A percentile compares a stretch with the other conserved stretches of the same genome.
phyloP scores from a whole-genome alignment of 2,888 invertebrate genomes.

The Schizaphis graminum region DNA sequence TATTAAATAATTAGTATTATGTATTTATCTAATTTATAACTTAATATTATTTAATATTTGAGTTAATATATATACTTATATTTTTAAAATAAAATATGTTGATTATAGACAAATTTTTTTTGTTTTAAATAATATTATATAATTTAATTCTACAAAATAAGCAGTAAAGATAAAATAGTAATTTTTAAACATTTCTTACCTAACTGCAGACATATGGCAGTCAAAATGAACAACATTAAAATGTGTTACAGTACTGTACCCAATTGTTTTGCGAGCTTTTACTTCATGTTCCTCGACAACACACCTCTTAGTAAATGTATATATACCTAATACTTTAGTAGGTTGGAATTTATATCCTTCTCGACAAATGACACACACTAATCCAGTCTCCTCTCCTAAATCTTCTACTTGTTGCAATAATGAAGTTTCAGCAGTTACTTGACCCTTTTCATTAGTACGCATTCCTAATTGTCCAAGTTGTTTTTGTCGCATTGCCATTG shows the following conservation, averaged over 20 bases:
- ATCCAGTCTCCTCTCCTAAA: conserved; percentile 93
- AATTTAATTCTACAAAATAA: background rate
- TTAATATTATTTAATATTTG: background rate
- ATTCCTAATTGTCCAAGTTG: conserved; percentile 95
- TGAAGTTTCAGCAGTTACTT: conserved; percentile 86
- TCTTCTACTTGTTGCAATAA: conserved; percentile 95
- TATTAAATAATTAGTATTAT: background rate
- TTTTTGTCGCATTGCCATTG: conserved; percentile 98
- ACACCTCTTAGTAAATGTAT: conserved; percentile 96
- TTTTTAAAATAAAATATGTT: background rate
- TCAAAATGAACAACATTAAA: conserved; percentile 99
- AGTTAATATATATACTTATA: background rate
- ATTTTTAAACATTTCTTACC: conserved; percentile 72
- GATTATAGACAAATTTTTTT: background rate
- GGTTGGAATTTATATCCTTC: conserved; percentile 98
- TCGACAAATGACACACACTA: conserved; percentile 96
- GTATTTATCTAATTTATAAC: background rate
- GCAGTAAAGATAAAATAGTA: background rate
- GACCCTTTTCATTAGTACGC: conserved; percentile 97
- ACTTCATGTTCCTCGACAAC: conserved; percentile 93
- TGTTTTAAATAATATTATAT: background rate
- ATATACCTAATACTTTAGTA: conserved; percentile 93
- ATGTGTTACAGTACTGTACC: conserved; percentile 95
- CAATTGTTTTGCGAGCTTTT: conserved; percentile 88
- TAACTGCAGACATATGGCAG: conserved; percentile 97